Conservation (phyloP, 1,140 invertebrate genomes). For the Hyles euphorbiae region DNA sequence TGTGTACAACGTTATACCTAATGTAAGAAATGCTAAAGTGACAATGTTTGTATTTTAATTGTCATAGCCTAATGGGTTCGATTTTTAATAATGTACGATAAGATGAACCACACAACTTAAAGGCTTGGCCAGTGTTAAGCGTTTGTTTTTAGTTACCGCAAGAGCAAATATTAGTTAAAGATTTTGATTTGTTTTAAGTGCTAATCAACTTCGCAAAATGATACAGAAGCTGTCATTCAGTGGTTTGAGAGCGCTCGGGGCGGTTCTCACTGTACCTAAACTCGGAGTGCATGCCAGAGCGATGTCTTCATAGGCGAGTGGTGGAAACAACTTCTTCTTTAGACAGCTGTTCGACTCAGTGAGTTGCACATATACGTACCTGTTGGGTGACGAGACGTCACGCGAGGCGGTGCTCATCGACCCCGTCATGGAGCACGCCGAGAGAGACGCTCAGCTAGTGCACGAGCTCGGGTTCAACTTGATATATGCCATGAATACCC, state of each 20-base stretch:
- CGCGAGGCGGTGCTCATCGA: conserved; percentile 96
- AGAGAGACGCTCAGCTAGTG: conserved; percentile 87
- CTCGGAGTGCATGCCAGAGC: conserved; percentile 17
- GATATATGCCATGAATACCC: conserved; percentile 96
- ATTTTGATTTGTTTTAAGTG: too few relatives aligned
- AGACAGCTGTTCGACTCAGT: conserved; percentile 88
- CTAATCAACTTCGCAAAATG: neutral
- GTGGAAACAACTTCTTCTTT: conserved; percentile 51
- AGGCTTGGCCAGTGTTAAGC: too few relatives aligned
- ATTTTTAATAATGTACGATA: too few relatives aligned
- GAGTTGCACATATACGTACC: conserved; percentile 97
- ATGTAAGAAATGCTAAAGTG: too few relatives aligned
- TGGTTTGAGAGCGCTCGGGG: conserved; percentile 11
- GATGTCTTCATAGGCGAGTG: conserved; percentile 33
- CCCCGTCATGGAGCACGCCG: conserved; percentile 93
- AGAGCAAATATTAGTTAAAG: too few relatives aligned
- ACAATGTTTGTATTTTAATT: too few relatives aligned
- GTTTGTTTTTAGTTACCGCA: too few relatives aligned
- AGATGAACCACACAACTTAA: too few relatives aligned
- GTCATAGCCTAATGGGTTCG: too few relatives aligned
- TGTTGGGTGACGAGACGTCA: conserved; percentile 87
- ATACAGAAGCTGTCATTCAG: conserved; percentile 2
- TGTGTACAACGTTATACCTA: too few relatives aligned
- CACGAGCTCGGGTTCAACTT: conserved; percentile 90
- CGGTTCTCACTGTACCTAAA: conserved; percentile 11